phyloP scores from a whole-genome alignment of 2,888 invertebrate genomes.

The Sthenelais limicola region DNA sequence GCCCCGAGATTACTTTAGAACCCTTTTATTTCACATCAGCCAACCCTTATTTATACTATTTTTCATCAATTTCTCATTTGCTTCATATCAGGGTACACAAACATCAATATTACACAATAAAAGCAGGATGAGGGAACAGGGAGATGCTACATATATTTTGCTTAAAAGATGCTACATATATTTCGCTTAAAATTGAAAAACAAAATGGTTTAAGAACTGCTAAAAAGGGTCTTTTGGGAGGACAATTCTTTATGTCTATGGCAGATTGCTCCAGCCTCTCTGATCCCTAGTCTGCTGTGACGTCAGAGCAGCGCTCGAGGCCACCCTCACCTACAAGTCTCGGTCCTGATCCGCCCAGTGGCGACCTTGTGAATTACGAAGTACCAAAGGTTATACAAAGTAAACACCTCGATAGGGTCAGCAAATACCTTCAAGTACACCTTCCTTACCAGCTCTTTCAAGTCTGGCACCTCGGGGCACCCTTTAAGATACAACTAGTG shows the following conservation, averaged over 20 bases:
- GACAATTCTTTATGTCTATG: too few relatives aligned
- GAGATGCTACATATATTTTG: too few relatives aligned
- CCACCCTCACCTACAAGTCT: constrained; percentile 3
- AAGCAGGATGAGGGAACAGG: background rate
- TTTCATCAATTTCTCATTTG: background rate
- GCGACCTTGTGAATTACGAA: constrained; percentile 28
- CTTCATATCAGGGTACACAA: background rate
- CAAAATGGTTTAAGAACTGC: too few relatives aligned
- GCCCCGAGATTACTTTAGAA: constrained; percentile 11
- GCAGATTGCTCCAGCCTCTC: background rate
- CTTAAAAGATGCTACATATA: too few relatives aligned
- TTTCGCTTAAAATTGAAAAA: too few relatives aligned
- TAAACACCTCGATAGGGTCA: too few relatives aligned
- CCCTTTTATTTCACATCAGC: constrained; percentile 3
- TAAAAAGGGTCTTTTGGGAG: too few relatives aligned
- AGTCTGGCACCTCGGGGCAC: background rate
- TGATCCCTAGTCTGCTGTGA: constrained; percentile 19
- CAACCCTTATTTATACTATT: background rate
- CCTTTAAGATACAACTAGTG: constrained; percentile 28
- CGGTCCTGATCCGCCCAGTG: constrained; percentile 27
- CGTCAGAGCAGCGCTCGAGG: constrained; percentile 20
- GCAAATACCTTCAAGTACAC: constrained; percentile 30
- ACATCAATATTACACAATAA: background rate
- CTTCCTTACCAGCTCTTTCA: too few relatives aligned
- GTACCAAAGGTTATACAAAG: constrained; percentile 32